Percentiles rank a stretch among this genome's conserved stretches.
These are phyloP conservation scores for Bombus vancouverensis DNA, from an alignment of 1,140 invertebrate genomes.

Conservation along the genomic window DNA sequence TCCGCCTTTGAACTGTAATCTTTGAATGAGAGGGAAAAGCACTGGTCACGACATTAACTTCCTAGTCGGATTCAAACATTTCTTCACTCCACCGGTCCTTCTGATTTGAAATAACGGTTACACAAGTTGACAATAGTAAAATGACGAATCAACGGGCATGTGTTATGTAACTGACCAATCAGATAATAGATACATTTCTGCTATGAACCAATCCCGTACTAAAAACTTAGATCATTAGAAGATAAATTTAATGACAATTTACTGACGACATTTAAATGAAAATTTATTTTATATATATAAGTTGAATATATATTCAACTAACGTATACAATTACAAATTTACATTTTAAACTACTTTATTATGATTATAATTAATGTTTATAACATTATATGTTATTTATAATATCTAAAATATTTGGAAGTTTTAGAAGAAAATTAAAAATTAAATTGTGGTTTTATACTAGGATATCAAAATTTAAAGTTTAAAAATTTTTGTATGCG, in stretches of 20 bases:
- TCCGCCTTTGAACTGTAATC: constrained; percentile 8
- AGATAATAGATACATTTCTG: neutral
- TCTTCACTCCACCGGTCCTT: constrained; percentile 51
- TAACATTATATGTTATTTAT: neutral
- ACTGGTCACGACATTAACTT: neutral
- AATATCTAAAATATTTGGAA: neutral
- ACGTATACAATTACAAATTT: too few species aligned
- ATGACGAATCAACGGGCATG: constrained; percentile 18
- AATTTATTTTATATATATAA: too few species aligned
- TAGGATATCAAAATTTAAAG: neutral
- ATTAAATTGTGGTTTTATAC: neutral
- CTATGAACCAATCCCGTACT: neutral
- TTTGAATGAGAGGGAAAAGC: constrained; percentile 29
- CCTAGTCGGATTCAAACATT: constrained; percentile 29
- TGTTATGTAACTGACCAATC: constrained; percentile 53
- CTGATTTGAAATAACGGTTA: constrained; percentile 69
- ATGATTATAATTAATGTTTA: too few species aligned
- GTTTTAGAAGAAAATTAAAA: neutral
- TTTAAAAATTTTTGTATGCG: neutral
- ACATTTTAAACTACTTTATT: too few species aligned
- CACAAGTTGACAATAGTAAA: neutral
- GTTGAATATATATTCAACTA: too few species aligned
- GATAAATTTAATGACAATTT: neutral
- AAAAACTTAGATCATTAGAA: neutral
- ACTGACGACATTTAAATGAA: too few species aligned